Conservation (phyloP, 1,140 invertebrate genomes). For the Heterodera carotae region DNA sequence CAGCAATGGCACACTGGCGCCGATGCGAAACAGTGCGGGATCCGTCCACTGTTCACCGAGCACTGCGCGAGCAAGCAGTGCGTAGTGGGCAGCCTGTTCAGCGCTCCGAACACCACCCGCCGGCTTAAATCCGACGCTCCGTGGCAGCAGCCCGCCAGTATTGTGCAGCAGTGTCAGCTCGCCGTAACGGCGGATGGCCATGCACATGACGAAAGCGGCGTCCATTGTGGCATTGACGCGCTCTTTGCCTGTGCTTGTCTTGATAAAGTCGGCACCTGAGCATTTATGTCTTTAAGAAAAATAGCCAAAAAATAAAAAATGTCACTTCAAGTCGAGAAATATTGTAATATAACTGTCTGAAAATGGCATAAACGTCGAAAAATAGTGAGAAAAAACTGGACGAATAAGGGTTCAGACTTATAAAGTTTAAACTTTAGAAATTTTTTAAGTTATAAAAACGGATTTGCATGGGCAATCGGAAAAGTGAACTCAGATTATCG, state of each 20-base stretch:
- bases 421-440: no score
- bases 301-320: no score
- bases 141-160: slow-evolving; percentile 70
- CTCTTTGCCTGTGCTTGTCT: slow-evolving; percentile 98
- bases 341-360: no score
- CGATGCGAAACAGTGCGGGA: slow-evolving; percentile 84
- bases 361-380: no score
- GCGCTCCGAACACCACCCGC: slow-evolving; percentile 90
- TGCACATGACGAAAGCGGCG: slow-evolving; percentile 87
- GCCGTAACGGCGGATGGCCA: slow-evolving; percentile 83
- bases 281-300: no score
- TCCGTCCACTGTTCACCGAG: slow-evolving; percentile 84
- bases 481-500: no score
- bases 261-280: slow-evolving; percentile 89
- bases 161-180: slow-evolving; percentile 41
- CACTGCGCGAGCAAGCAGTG: slow-evolving; percentile 80
- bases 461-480: no score
- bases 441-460: no score
- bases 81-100: slow-evolving; percentile 82
- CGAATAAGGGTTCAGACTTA: no score
- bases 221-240: slow-evolving; percentile 87
- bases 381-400: no score
- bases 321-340: no score
- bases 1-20: slow-evolving; percentile 83
- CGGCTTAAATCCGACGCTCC: slow-evolving; percentile 75